These are phyloP conservation scores for Thalassophryne amazonica DNA, from an alignment of 2,797 vertebrate genomes.

Conservation along the genomic window DNA sequence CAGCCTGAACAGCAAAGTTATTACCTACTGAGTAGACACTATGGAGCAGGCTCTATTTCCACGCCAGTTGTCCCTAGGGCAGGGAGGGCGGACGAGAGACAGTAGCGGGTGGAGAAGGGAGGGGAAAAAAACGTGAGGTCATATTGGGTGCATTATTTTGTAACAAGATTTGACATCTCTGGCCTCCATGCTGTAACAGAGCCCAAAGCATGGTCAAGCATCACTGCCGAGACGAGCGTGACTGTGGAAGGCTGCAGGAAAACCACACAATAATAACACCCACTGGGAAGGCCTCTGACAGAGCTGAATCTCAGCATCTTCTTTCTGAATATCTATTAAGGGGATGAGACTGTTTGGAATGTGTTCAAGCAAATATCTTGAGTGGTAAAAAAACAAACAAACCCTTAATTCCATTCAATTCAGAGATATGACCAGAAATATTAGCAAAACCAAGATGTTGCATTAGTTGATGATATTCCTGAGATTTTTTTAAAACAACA, in stretches of 20 bases:
- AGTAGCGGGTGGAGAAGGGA: background rate
- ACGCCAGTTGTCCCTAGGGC: constrained; percentile 35
- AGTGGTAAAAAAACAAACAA: background rate
- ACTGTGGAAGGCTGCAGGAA: constrained; percentile 58
- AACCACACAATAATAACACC: constrained; percentile 65
- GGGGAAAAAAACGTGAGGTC: constrained; percentile 20
- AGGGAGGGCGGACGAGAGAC: background rate
- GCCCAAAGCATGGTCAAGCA: constrained; percentile 51
- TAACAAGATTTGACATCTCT: constrained; percentile 60
- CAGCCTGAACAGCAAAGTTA: constrained; percentile 58
- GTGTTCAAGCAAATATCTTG: background rate
- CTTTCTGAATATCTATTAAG: constrained; percentile 22
- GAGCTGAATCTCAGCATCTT: constrained; percentile 4
- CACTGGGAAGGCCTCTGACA: constrained; percentile 52
- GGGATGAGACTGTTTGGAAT: constrained; percentile 14
- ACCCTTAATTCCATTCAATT: background rate
- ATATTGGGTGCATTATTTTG: constrained; percentile 54
- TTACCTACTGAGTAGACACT: constrained; percentile 65
- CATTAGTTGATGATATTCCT: no score
- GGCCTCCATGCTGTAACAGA: constrained; percentile 50
- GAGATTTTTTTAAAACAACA: no score
- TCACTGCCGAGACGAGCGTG: constrained; percentile 49
- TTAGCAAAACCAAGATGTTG: no score
- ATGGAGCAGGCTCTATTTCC: constrained; percentile 34
- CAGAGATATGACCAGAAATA: no score